A percentile compares a stretch with the other conserved stretches of the same genome.
These are phyloP conservation scores for Tanytarsus gracilentus DNA, from an alignment of 2,888 invertebrate genomes.

Conservation along the genomic window DNA sequence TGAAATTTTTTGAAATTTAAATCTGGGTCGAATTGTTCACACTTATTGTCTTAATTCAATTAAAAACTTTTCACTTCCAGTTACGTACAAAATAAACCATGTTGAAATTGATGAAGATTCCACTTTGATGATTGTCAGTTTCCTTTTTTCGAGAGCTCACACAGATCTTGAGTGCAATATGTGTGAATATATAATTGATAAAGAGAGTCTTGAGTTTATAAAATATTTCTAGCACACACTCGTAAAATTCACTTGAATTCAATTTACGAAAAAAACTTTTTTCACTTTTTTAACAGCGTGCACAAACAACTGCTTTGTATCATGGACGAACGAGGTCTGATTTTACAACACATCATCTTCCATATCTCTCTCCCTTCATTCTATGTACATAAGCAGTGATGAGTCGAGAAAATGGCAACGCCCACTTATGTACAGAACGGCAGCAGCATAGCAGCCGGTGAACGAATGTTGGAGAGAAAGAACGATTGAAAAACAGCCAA, in stretches of 20 bases:
- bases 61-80: background rate
- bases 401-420: background rate
- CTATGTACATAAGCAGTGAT: background rate
- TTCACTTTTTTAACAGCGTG: constrained; percentile 1
- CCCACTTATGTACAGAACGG: no score
- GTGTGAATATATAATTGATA: no score
- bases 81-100: constrained; percentile 28
- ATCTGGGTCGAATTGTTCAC: background rate
- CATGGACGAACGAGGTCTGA: background rate
- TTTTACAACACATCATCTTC: constrained; percentile 7
- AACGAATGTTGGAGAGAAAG: background rate
- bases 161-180: background rate
- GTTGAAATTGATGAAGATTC: constrained; percentile 5
- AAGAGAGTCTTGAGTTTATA: no score
- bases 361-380: constrained; percentile 1
- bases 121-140: constrained; percentile 14
- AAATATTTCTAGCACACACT: no score
- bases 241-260: background rate
- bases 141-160: constrained; percentile 14
- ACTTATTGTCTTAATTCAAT: constrained; percentile 2
- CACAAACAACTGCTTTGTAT: no score
- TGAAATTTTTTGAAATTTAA: no score
- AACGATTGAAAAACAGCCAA: background rate
- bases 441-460: no score
- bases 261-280: background rate